phyloP scores from a whole-genome alignment of 2,888 invertebrate genomes.

The Disparrhopalites patrizii region DNA sequence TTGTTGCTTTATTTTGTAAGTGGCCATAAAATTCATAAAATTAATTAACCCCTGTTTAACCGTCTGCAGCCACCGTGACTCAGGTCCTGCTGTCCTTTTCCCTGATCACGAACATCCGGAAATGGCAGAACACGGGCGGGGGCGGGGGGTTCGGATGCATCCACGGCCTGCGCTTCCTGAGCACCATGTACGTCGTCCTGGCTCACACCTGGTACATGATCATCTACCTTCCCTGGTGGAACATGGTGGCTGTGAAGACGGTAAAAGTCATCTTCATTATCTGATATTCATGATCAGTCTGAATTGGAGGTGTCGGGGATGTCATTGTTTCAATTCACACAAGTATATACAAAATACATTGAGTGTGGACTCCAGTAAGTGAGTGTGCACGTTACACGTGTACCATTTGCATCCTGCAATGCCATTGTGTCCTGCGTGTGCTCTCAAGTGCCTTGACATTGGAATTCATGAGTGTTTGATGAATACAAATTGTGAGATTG shows the following conservation, averaged over 20 bases:
- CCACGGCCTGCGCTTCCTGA: constrained; percentile 65
- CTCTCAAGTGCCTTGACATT: too few species aligned
- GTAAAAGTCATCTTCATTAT: not conserved
- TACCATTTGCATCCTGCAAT: too few species aligned
- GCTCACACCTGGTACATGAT: constrained; percentile 65
- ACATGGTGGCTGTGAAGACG: constrained; percentile 57
- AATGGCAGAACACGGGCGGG: constrained; percentile 57
- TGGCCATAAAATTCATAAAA: not conserved
- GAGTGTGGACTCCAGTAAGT: too few species aligned
- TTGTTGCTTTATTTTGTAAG: not conserved
- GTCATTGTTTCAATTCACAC: too few species aligned
- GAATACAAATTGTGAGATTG: too few species aligned
- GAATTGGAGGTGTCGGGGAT: too few species aligned
- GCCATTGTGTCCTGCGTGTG: too few species aligned
- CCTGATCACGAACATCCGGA: constrained; percentile 60
- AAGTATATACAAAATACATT: too few species aligned
- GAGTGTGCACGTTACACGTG: too few species aligned
- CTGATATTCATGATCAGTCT: too few species aligned
- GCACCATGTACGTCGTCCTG: constrained; percentile 60
- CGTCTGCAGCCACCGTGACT: constrained; percentile 23
- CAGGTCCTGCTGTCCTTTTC: constrained; percentile 60
- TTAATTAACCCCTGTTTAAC: not conserved
- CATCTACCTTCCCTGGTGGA: constrained; percentile 62
- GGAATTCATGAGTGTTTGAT: too few species aligned
- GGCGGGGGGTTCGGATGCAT: constrained; percentile 60